These are phyloP conservation scores for Gobiocypris rarus DNA, from an alignment of 2,113 vertebrate species.

Conservation along the genomic window DNA sequence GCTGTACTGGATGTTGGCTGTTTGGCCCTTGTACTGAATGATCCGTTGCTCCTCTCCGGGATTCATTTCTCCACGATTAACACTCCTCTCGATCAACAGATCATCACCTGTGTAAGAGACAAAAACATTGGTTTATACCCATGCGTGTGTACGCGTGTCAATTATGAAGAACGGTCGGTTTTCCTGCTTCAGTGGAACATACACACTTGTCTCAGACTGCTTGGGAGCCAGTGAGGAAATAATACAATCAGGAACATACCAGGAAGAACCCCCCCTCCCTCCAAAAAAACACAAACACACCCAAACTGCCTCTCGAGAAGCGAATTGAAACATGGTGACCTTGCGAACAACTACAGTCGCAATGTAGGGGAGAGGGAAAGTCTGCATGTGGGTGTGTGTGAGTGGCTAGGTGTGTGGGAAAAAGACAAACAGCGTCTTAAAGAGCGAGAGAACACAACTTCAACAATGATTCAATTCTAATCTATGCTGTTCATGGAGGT, in stretches of 20 bases:
- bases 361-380: constrained; percentile 8
- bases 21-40: constrained; percentile 78
- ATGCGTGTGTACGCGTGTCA: too few relatives aligned
- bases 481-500: constrained; percentile 8
- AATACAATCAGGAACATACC: constrained; percentile 78
- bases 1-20: constrained; percentile 83
- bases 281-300: constrained; percentile 35
- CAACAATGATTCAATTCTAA: constrained; percentile 42
- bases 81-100: constrained; percentile 85
- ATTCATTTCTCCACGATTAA: constrained; percentile 88
- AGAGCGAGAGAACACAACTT: constrained; percentile 25
- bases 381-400: constrained; percentile 6
- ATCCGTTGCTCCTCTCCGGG: constrained; percentile 87
- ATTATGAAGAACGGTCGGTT: neutral
- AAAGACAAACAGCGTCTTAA: constrained; percentile 17
- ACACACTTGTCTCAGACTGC: constrained; percentile 62
- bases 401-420: neutral
- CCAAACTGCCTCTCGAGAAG: constrained; percentile 34
- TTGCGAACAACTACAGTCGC: constrained; percentile 19
- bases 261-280: constrained; percentile 65
- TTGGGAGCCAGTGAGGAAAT: constrained; percentile 79
- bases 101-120: constrained; percentile 76
- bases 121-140: neutral
- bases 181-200: constrained; percentile 39
- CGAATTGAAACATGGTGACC: constrained; percentile 38